Evolutionary conservation across 92 coral and sea anemone species (phyloP), one percentile per base, ranked within the genome.

Genomic region (Ricordea florida): DNA sequence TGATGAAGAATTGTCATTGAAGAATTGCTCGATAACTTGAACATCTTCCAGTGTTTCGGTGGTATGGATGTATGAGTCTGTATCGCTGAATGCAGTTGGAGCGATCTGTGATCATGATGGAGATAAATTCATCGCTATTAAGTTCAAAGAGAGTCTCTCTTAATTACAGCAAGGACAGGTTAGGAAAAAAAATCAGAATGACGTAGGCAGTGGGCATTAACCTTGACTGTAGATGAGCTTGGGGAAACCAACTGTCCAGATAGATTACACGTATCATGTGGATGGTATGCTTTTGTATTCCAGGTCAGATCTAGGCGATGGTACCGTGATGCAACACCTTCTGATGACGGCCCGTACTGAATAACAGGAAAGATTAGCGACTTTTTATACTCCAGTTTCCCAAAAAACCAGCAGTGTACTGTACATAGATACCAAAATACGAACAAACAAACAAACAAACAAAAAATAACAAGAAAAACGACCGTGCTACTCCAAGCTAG

Each of bases 261-360:
- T 27, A 18, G 51, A 3, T 58, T 51, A 23, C 87, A 81, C 34
- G 73, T 49, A 29, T 48, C 66, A 23, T 49, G 27, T 5, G 87
- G 70, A 58, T 53, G 61, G 50, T 38, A 52, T 10, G 33, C 42
- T 13, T n/a, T 37, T 17, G 57, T 34, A 46, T 81, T 72, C 81
- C 80, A 40, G 20, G 67, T 32, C 46, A 81, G 48, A 62, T 81
- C 87, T 44, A 81, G 48, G 3, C 87, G 87, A 62, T 81, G 87
- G 44, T 81, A 81, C 43, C 35, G 28, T 30, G 81, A 72, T 26
- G 52, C 20, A 15, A 22, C 25, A 25, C 6, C 2, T 21, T 10
- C 37, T 22, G 57, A 25, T 0, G 55, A 41, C 23, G 26, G 31
- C 40, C 17, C 17, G 17, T 49, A 34, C 75, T 68, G 16, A 23